phyloP scores from a whole-genome alignment of 2,888 invertebrate genomes.

The Drymonia ruficornis region DNA sequence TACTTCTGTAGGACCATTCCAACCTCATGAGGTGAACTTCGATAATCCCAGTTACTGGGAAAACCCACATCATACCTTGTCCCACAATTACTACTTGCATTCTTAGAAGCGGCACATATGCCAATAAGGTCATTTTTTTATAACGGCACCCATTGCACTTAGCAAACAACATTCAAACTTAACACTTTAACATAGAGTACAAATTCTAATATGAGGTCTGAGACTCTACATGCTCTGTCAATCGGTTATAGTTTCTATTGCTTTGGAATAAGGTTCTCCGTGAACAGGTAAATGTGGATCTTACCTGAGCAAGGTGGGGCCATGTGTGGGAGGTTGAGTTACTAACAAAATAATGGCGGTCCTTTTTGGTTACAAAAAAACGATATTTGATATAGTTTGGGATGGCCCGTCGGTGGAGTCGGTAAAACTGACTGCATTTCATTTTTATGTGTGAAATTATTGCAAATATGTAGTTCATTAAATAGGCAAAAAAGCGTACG shows the following conservation, averaged over 20 bases:
- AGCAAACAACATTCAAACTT: slow-evolving; percentile 6
- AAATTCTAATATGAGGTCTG: slow-evolving; percentile 5
- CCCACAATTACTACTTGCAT: slow-evolving; percentile 52
- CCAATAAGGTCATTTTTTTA: slow-evolving; percentile 60
- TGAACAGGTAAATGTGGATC: slow-evolving; percentile 28
- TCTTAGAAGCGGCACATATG: slow-evolving; percentile 62
- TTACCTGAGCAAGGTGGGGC: slow-evolving; percentile 60
- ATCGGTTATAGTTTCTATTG: slow-evolving; percentile 17
- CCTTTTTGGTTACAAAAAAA: slow-evolving; percentile 39
- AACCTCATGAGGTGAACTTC: slow-evolving; percentile 30
- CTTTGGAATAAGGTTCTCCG: slow-evolving; percentile 13
- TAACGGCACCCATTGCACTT: slow-evolving; percentile 4
- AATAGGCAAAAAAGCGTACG: too few relatives aligned
- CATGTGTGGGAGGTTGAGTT: slow-evolving; percentile 49
- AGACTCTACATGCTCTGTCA: slow-evolving; percentile 9
- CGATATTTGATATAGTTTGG: slow-evolving; percentile 36
- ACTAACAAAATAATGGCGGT: slow-evolving; percentile 50
- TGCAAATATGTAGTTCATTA: too few relatives aligned
- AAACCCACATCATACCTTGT: slow-evolving; percentile 38
- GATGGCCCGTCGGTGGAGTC: slow-evolving; percentile 7
- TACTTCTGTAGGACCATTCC: neutral
- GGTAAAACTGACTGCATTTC: too few relatives aligned
- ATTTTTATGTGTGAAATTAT: too few relatives aligned
- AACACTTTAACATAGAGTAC: fast-evolving
- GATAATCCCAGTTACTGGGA: slow-evolving; percentile 31